A percentile compares a stretch with the other conserved stretches of the same genome.
These are phyloP conservation scores for Porites lutea DNA, from an alignment of 64 coral and sea anemone species.

Conservation along the genomic window DNA sequence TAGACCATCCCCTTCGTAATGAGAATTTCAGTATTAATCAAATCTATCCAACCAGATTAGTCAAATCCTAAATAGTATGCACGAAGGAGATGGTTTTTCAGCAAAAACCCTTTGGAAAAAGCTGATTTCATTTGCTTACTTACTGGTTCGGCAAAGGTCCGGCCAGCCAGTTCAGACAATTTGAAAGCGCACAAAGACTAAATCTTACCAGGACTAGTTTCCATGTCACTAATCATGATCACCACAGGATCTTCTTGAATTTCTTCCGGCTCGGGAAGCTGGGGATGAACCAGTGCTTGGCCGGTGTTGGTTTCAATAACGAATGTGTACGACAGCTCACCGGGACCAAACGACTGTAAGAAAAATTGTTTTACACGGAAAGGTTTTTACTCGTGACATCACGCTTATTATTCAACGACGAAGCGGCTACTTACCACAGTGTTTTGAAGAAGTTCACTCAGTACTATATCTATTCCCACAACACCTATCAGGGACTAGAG, in stretches of 20 bases:
- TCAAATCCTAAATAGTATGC: no score
- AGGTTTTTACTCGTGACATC: background rate
- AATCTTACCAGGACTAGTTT: slow-evolving; percentile 62
- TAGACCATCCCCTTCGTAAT: no score
- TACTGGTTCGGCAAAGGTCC: no score
- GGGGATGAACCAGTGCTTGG: slow-evolving; percentile 76
- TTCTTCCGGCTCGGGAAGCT: slow-evolving; percentile 72
- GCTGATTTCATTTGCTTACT: no score
- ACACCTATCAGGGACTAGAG: slow-evolving; percentile 77
- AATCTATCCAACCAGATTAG: no score
- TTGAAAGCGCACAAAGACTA: background rate
- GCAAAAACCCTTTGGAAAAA: no score
- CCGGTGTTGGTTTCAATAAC: slow-evolving; percentile 85
- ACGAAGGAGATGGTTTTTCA: no score
- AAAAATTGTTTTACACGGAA: background rate
- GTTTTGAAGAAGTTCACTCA: slow-evolving; percentile 85
- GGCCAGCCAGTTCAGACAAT: no score
- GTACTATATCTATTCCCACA: slow-evolving; percentile 78
- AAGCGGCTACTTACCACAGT: slow-evolving; percentile 61
- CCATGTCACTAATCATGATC: slow-evolving; percentile 77
- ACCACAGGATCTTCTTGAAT: slow-evolving; percentile 76
- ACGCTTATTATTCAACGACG: no score
- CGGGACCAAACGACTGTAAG: slow-evolving; percentile 78
- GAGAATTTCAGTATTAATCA: no score
- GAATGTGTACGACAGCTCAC: slow-evolving; percentile 88